phyloP scores from a whole-genome alignment of 2,113 vertebrate genomes.

The Motacilla tschutschensis region DNA sequence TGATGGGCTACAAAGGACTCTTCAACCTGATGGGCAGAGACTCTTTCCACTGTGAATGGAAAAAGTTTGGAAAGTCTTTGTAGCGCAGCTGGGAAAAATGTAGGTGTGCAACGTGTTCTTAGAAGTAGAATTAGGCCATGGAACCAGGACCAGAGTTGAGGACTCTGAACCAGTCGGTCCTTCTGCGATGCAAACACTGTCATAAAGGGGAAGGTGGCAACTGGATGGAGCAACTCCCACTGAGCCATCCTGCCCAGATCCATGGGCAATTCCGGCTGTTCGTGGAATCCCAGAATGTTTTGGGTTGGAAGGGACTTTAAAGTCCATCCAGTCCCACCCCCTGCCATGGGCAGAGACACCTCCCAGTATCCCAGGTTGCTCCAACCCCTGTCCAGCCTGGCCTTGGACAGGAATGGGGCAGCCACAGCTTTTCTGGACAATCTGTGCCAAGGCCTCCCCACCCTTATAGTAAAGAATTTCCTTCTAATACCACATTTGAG shows the following conservation, averaged over 20 bases:
- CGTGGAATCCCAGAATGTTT: neutral
- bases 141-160: neutral
- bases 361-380: accelerated
- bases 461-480: neutral
- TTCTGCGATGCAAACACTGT: accelerated
- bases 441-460: neutral
- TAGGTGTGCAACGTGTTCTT: neutral
- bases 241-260: neutral
- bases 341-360: neutral
- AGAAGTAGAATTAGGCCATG: accelerated
- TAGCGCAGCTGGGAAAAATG: neutral
- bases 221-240: accelerated
- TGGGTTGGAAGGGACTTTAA: neutral
- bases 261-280: accelerated
- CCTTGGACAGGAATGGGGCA: neutral
- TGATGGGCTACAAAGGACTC: neutral
- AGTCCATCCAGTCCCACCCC: neutral
- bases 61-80: neutral
- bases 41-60: neutral
- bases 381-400: neutral
- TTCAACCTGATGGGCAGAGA: neutral
- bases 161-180: neutral
- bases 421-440: neutral
- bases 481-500: neutral
- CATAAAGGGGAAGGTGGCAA: neutral